phyloP scores from a whole-genome alignment of 2,113 vertebrate genomes.

The Casuarius casuarius region DNA sequence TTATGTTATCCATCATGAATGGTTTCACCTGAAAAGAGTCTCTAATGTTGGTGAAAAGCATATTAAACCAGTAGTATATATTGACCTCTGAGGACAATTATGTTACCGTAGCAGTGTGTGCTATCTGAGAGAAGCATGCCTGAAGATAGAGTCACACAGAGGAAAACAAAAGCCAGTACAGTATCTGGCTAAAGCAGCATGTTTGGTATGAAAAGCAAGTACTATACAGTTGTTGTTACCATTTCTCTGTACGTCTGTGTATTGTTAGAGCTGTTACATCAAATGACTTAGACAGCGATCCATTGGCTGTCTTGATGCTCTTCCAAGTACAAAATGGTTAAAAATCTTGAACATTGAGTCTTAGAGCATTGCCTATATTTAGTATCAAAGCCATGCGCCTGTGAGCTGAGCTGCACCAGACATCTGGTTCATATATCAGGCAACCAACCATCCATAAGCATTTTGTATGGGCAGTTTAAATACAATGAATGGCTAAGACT shows the following conservation, averaged over 20 bases:
- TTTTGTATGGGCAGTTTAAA: constrained; percentile 47
- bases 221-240: background rate
- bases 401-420: background rate
- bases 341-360: background rate
- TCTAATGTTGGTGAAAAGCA: background rate
- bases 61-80: background rate
- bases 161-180: background rate
- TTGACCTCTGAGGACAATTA: background rate
- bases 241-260: background rate
- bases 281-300: background rate
- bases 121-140: background rate
- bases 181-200: background rate
- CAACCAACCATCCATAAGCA: constrained; percentile 34
- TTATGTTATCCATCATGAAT: background rate
- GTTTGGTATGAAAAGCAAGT: background rate
- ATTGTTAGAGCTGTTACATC: background rate
- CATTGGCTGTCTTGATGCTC: background rate
- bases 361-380: background rate
- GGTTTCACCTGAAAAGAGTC: background rate
- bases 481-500: constrained; percentile 30
- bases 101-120: background rate
- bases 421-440: constrained; percentile 38
- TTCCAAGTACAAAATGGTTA: background rate
- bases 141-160: background rate
- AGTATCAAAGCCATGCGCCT: background rate